Conservation (phyloP, 2,888 invertebrate genomes). For the Rhagonycha lutea region DNA sequence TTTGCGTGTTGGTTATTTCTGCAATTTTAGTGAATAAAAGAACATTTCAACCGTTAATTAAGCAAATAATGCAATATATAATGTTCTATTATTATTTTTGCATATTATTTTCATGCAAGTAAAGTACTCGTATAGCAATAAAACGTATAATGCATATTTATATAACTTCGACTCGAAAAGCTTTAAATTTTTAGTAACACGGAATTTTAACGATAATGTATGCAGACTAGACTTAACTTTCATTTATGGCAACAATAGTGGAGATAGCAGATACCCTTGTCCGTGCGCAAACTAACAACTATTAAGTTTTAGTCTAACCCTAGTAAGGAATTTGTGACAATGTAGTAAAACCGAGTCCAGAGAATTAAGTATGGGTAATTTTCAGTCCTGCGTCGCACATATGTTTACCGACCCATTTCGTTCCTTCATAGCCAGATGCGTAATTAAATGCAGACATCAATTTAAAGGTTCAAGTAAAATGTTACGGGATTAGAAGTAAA, state of each 20-base stretch:
- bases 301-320: conserved; percentile 16
- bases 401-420: conserved; percentile 33
- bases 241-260: background rate
- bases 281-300: conserved; percentile 12
- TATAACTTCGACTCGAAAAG: background rate
- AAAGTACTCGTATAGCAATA: background rate
- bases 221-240: background rate
- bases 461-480: conserved; percentile 15
- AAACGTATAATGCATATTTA: background rate
- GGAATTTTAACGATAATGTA: conserved; percentile 1
- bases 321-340: conserved; percentile 28
- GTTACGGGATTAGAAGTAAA: background rate
- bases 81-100: background rate
- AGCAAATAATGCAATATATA: background rate
- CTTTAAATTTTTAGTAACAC: background rate
- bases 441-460: conserved; percentile 29
- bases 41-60: background rate
- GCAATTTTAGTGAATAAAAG: background rate
- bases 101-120: background rate
- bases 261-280: conserved; percentile 8
- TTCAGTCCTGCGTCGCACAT: conserved; percentile 26
- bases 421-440: conserved; percentile 31
- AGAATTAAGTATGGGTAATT: conserved; percentile 29
- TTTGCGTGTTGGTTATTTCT: background rate
- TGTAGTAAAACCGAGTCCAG: conserved; percentile 23